These are phyloP conservation scores for Cistogaster globosa DNA, from an alignment of 2,888 invertebrate species.

Conservation along the genomic window DNA sequence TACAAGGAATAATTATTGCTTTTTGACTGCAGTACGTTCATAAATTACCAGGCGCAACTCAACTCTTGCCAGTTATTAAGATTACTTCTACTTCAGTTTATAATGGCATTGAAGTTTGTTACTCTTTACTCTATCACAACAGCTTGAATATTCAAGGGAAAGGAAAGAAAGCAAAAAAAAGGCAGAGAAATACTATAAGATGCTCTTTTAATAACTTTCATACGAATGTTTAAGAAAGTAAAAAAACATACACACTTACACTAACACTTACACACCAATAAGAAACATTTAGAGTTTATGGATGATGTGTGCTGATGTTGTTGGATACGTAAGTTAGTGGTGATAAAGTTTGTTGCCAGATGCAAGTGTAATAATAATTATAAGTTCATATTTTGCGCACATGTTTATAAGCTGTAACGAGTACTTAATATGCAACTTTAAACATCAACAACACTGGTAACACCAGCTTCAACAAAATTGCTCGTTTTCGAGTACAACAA, in stretches of 20 bases:
- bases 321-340: neutral
- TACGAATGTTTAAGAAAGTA: slow-evolving; percentile 17
- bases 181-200: too few relatives aligned
- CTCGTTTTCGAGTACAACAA: slow-evolving; percentile 14
- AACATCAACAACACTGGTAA: slow-evolving; percentile 33
- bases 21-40: slow-evolving; percentile 19
- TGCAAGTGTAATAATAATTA: slow-evolving; percentile 62
- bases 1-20: slow-evolving; percentile 45
- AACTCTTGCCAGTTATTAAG: slow-evolving; percentile 41
- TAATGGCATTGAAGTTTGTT: slow-evolving; percentile 49
- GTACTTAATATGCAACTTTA: slow-evolving; percentile 60
- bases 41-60: slow-evolving; percentile 44
- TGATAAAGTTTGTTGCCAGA: slow-evolving; percentile 34
- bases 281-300: slow-evolving; percentile 15
- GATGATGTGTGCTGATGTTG: neutral
- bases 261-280: neutral
- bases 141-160: slow-evolving; percentile 5
- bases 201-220: slow-evolving; percentile 51
- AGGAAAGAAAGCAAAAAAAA: slow-evolving; percentile 28
- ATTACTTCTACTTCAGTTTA: slow-evolving; percentile 29
- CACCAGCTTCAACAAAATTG: slow-evolving; percentile 15
- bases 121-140: slow-evolving; percentile 8
- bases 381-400: slow-evolving; percentile 59
- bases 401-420: slow-evolving; percentile 51
- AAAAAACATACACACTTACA: neutral